Base-by-base conservation (phyloP, 2,113 vertebrate genomes). In the Vulpes ferrilata region DNA sequence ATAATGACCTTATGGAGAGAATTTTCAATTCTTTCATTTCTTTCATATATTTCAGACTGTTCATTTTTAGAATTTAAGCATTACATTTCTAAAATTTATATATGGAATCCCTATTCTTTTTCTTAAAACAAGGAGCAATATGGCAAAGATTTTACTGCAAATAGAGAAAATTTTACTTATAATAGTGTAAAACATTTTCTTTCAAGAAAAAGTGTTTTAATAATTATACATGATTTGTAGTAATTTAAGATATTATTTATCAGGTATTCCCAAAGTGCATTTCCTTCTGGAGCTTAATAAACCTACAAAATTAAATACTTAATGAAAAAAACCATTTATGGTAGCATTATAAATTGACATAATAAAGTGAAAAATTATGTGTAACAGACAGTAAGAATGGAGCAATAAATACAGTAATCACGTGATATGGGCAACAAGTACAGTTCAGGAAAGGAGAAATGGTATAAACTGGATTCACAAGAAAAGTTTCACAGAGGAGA, bases 261-360 rank as follows among this genome's bases (percentile, higher is more conserved):
- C 35, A 88, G 38, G 25, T 65, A 12, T 90, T 94, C 55, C 67
- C 17, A 86, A 71, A 74, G 20, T 35, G 80, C 7, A 0, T 73
- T 95, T 96, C 17, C 62, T 27, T 73, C 19, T 71, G 17, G 57
- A 83, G 7, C 27, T 88, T 80, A 96, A 55, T 93, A 90, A 90
- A 91, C 20, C 43, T 81, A 81, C 13, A 92, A 57, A 48, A 62
- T 93, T 59, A 95, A 79, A 73, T 25, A 80, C 65, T 84, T 87
- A 79, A 78, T 94, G 79, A 95, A 96, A 94, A 96, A 92, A 38
- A 92, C 53, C 43, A 87, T 57, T 90, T 71, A 59, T 91, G 80
- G 27, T 3, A 94, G 4, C 20, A 85, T 88, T 93, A 92, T 74
- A 93, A 88, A 32, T 60, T 93, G 73, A 81, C 12, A 20, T 60